phyloP scores from a whole-genome alignment of 2,888 invertebrate genomes.

The Ectemnius cavifrons region DNA sequence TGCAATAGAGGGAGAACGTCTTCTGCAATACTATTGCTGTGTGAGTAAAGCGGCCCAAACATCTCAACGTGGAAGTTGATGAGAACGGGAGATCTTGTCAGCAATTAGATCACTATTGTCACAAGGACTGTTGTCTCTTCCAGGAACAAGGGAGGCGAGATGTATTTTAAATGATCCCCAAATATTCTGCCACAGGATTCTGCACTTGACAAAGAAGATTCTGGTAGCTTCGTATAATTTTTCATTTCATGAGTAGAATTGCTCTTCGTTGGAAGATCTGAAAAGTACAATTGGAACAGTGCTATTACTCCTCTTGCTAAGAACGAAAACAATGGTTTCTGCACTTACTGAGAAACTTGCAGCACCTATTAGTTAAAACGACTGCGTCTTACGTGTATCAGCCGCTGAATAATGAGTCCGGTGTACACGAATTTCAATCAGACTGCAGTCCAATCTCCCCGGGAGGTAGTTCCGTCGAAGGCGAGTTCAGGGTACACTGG shows the following conservation, averaged over 20 bases:
- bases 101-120: constrained; percentile 62
- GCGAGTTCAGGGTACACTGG: constrained; percentile 17
- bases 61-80: constrained; percentile 32
- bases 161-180: constrained; percentile 38
- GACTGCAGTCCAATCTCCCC: constrained; percentile 27
- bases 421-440: constrained; percentile 52
- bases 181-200: neutral
- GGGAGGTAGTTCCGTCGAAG: constrained; percentile 29
- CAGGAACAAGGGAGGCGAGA: constrained; percentile 18
- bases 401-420: constrained; percentile 45
- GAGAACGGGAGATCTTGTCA: constrained; percentile 40
- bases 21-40: constrained; percentile 11
- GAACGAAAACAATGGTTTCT: no score
- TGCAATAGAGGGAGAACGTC: no score
- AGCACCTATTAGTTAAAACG: no score
- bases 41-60: constrained; percentile 24
- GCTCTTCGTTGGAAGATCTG: no score
- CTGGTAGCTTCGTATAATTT: no score
- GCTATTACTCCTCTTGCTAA: neutral
- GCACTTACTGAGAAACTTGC: no score
- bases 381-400: constrained; percentile 6
- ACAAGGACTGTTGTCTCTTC: constrained; percentile 33
- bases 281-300: neutral
- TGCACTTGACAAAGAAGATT: no score
- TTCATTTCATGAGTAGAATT: no score